Evolutionary conservation across 2,888 invertebrate species (phyloP).

Genomic region (Argynnis bischoffii): DNA sequence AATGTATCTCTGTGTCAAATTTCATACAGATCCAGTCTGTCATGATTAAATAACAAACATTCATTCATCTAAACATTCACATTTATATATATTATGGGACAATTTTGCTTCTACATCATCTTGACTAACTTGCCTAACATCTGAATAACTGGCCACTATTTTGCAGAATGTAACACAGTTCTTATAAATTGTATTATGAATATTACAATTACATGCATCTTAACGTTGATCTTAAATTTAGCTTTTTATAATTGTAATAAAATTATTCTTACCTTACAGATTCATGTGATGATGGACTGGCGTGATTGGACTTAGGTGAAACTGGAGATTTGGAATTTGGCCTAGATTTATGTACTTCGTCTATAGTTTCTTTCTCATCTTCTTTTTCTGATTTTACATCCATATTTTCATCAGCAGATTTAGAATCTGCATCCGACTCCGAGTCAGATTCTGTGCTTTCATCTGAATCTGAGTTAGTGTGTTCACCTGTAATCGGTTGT

Average conservation of each 20-base stretch:
- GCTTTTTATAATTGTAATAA: not conserved
- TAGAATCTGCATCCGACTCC: constrained; percentile 68
- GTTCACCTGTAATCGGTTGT: constrained; percentile 61
- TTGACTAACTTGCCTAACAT: no score
- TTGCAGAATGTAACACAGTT: no score
- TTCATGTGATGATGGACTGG: constrained; percentile 64
- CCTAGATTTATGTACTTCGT: constrained; percentile 56
- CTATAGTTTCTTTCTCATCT: constrained; percentile 62
- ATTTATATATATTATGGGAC: no score
- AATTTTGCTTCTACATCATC: no score
- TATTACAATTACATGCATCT: no score
- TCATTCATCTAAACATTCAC: no score
- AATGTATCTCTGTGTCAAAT: no score
- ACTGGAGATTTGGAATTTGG: constrained; percentile 66
- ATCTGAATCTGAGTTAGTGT: constrained; percentile 76
- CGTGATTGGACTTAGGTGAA: constrained; percentile 58
- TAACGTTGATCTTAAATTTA: not conserved
- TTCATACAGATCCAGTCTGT: no score
- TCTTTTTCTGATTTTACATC: constrained; percentile 60
- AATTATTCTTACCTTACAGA: constrained; percentile 58
- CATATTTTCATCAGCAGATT: constrained; percentile 67
- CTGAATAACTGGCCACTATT: no score
- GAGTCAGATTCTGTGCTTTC: constrained; percentile 66
- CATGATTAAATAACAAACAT: no score
- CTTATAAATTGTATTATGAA: no score